These are phyloP conservation scores for Tragelaphus buxtoni DNA, from an alignment of 2,113 vertebrate species.

Conservation along the genomic window DNA sequence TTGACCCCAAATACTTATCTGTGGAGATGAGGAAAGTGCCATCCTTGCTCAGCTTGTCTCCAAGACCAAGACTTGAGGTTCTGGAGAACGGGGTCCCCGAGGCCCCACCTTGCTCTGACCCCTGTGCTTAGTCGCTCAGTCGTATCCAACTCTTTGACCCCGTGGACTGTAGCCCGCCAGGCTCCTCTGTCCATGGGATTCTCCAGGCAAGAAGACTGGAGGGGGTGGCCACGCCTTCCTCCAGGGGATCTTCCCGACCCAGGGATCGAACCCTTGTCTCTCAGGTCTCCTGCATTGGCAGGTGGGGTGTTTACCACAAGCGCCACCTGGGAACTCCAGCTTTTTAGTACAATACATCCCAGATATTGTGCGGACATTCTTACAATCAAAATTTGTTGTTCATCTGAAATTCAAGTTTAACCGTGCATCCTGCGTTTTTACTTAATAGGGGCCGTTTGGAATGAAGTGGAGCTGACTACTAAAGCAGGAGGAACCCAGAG, in stretches of 20 bases:
- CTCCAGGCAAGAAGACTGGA: not conserved
- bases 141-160: not conserved
- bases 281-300: not conserved
- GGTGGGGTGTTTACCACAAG: not conserved
- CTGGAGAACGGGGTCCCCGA: fast-evolving
- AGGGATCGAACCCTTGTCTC: not conserved
- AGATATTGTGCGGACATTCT: fast-evolving
- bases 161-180: not conserved
- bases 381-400: not conserved
- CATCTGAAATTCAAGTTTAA: not conserved
- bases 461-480: fast-evolving
- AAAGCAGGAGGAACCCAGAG: not conserved
- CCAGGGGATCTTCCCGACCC: not conserved
- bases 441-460: fast-evolving
- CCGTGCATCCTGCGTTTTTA: not conserved
- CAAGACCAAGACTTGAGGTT: fast-evolving
- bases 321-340: not conserved
- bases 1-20: not conserved
- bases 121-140: fast-evolving
- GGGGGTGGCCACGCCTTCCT: not conserved
- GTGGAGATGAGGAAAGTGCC: not conserved
- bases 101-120: fast-evolving
- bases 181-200: not conserved
- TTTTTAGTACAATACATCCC: not conserved
- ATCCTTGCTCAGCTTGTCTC: fast-evolving